Percentiles rank a stretch among this genome's conserved stretches.
Conservation (phyloP, 2,888 invertebrate species). For the Gari tellinella region DNA sequence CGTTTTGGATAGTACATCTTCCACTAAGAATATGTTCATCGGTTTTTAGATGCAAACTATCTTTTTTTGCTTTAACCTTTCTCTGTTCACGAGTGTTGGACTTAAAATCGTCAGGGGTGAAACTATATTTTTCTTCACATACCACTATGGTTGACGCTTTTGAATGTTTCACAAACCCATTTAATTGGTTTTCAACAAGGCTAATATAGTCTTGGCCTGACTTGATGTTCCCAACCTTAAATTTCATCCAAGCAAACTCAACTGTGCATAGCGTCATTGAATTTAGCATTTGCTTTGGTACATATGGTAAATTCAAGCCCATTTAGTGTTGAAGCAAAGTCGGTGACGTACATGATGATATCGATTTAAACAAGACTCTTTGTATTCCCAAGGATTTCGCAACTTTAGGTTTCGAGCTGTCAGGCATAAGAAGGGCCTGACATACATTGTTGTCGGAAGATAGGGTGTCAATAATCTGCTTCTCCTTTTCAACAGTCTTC, state of each 20-base stretch:
- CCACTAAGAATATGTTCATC: not conserved
- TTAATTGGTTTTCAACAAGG: slow-evolving; percentile 3
- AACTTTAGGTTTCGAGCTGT: slow-evolving; percentile 17
- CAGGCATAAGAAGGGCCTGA: slow-evolving; percentile 10
- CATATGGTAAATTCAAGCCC: too few species aligned
- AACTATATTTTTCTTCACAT: slow-evolving; percentile 21
- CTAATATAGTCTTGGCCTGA: slow-evolving; percentile 10
- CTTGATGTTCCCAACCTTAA: slow-evolving; percentile 15
- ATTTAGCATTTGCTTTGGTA: too few species aligned
- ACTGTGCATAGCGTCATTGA: not conserved
- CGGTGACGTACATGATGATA: not conserved
- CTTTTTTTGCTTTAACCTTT: not conserved
- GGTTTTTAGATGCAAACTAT: slow-evolving; percentile 12
- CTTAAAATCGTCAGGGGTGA: slow-evolving; percentile 28
- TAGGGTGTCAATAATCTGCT: not conserved
- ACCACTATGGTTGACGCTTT: not conserved
- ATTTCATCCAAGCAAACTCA: slow-evolving; percentile 23
- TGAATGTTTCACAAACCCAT: not conserved
- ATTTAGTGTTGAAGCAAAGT: too few species aligned
- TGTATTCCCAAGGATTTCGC: slow-evolving; percentile 8
- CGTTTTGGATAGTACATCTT: slow-evolving; percentile 13
- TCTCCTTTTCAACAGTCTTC: slow-evolving; percentile 4
- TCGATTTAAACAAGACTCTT: not conserved
- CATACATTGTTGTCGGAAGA: slow-evolving; percentile 18
- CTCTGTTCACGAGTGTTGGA: slow-evolving; percentile 11